These are phyloP conservation scores for Myopa testacea DNA, from an alignment of 2,888 invertebrate genomes.

Conservation along the genomic window DNA sequence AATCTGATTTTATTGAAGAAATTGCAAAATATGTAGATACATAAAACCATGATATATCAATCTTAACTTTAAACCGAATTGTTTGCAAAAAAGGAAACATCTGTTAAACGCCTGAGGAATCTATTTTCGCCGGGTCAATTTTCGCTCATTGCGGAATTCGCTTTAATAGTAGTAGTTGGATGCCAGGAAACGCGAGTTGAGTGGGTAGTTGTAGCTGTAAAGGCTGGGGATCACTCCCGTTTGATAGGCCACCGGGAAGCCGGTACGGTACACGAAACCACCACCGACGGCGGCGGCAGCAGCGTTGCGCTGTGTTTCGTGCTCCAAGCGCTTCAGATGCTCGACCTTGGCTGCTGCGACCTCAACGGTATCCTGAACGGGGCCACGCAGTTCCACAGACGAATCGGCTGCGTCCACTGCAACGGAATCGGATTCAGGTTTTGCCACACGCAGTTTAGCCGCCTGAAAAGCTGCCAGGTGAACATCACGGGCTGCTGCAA, in stretches of 20 bases:
- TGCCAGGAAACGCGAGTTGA: slow-evolving; percentile 46
- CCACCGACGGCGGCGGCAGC: background rate
- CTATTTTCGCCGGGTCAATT: too few relatives aligned
- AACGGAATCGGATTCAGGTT: slow-evolving; percentile 48
- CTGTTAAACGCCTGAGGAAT: too few relatives aligned
- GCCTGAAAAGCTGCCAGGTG: slow-evolving; percentile 59
- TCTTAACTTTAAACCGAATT: too few relatives aligned
- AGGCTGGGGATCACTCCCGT: slow-evolving; percentile 44
- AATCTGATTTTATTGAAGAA: too few relatives aligned
- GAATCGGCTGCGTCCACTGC: slow-evolving; percentile 48
- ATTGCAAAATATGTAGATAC: too few relatives aligned
- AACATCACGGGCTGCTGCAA: slow-evolving; percentile 56
- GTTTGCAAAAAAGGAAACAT: too few relatives aligned
- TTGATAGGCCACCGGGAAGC: slow-evolving; percentile 38
- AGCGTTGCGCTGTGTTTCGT: slow-evolving; percentile 48
- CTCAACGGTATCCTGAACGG: slow-evolving; percentile 67
- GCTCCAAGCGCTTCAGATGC: slow-evolving; percentile 56
- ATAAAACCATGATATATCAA: too few relatives aligned
- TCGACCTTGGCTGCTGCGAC: slow-evolving; percentile 58
- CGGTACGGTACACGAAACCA: slow-evolving; percentile 31
- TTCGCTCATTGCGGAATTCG: too few relatives aligned
- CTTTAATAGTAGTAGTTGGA: slow-evolving; percentile 43
- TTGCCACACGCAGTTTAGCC: slow-evolving; percentile 56
- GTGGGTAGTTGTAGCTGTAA: slow-evolving; percentile 51
- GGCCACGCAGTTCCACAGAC: slow-evolving; percentile 54